A percentile compares a stretch with the other conserved stretches of the same genome.
phyloP scores from a whole-genome alignment of 2,888 invertebrate genomes.

The Eupithecia inturbata region DNA sequence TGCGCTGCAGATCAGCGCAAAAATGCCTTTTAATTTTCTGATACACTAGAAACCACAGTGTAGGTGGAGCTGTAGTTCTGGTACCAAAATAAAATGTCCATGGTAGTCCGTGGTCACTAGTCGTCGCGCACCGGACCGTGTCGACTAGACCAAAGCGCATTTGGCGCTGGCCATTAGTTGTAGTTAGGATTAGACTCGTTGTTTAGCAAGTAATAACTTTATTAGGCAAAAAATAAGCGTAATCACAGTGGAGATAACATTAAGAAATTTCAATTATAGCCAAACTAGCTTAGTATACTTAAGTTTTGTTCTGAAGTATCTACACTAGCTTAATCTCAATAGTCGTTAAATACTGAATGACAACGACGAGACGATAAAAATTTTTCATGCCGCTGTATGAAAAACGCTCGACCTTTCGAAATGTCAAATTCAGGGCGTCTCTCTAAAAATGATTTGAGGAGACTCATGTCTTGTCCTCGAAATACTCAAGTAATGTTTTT shows the following conservation, averaged over 20 bases:
- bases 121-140: conserved; percentile 26
- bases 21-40: too few relatives aligned
- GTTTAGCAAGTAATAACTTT: too few relatives aligned
- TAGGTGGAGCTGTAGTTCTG: conserved; percentile 2
- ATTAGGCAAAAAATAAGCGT: too few relatives aligned
- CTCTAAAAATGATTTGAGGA: too few relatives aligned
- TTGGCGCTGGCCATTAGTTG: conserved; percentile 21
- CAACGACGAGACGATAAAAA: neutral
- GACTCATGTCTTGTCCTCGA: neutral
- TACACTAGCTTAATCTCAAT: too few relatives aligned
- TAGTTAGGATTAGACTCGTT: neutral
- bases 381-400: neutral
- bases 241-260: too few relatives aligned
- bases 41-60: neutral
- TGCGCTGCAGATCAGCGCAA: too few relatives aligned
- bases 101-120: neutral
- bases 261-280: too few relatives aligned
- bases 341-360: neutral
- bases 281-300: too few relatives aligned
- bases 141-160: conserved; percentile 19
- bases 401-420: neutral
- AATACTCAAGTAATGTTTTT: neutral
- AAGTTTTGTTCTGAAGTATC: too few relatives aligned
- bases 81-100: conserved; percentile 17
- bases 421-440: neutral